Base-by-base conservation (phyloP, 2,113 vertebrate species). In the Nibea albiflora region DNA sequence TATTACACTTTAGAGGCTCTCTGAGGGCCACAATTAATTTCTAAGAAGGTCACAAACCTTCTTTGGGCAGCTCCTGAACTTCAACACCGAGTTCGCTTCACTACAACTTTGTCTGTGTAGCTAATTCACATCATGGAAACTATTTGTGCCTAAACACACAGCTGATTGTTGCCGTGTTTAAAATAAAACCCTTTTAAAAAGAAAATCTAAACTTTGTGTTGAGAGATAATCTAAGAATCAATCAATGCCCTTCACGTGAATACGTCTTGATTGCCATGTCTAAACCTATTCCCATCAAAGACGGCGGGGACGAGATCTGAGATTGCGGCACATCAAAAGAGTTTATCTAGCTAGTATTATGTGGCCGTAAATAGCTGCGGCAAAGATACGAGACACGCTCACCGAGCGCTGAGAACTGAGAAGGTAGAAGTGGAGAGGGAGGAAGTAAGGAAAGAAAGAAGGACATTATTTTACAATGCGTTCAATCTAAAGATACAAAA, bases 241-340 rank as follows among this genome's bases (percentile, higher is more conserved):
- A 90, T 94, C 92, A 92, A 64, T 89, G 87, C 60, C 85, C 64
- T 84, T 78, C 70, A 87, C 82, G 78, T 89, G 90, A 93, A 93
- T 90, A 58, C 14, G 63, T 91, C 91, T 65, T 90, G 93, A 94
- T 94, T 90, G 88, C 90, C 91, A 81, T 88, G 92, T 90, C 92
- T 93, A 93, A 93, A 93, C 85, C 89, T 79, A 85, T 86, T 81
- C 76, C 90, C 86, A 70, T 94, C 92, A 91, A 87, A 90, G 87
- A 86, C 76, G 19, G 46, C 52, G 79, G 64, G 86, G 86, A 84
- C 46, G 77, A 90, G 91, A 91, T 90, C 63, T 50, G 85, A 91
- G 92, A 91, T 91, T 91, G 93, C 56, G 8, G 71, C 61, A 92
- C 90, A 88, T 94, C 92, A 94, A 94, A 93, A 88, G 90, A 92